Conservation (phyloP, 2,113 vertebrate genomes). For the Macaca mulatta region DNA sequence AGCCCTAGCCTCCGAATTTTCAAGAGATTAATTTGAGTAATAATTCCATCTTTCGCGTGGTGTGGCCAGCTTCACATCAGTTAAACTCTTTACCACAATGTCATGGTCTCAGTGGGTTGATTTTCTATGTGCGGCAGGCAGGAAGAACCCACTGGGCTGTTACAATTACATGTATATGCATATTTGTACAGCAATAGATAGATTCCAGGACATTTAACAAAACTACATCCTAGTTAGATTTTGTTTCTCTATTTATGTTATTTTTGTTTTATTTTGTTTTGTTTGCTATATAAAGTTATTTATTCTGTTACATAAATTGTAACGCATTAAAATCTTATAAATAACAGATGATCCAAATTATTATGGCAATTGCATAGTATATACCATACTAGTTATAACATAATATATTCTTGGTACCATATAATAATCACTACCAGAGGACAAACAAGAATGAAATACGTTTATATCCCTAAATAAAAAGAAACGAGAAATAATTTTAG, state of each 20-base stretch:
- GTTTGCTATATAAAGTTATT: not conserved
- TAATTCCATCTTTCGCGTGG: too few relatives aligned
- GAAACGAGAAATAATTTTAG: not conserved
- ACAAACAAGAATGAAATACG: not conserved
- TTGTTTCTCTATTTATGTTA: not conserved
- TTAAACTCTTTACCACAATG: too few relatives aligned
- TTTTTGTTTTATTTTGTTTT: not conserved
- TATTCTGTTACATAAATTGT: not conserved
- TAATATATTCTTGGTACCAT: not conserved
- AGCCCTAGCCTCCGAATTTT: too few relatives aligned
- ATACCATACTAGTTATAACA: not conserved
- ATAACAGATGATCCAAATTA: not conserved
- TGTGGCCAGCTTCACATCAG: too few relatives aligned
- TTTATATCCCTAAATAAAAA: conserved; percentile 10
- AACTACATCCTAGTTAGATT: conserved; percentile 15
- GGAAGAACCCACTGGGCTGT: too few relatives aligned
- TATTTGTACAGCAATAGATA: not conserved
- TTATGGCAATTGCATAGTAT: not conserved
- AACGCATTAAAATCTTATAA: not conserved
- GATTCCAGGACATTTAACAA: not conserved
- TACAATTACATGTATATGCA: not conserved
- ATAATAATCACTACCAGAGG: not conserved
- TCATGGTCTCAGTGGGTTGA: too few relatives aligned
- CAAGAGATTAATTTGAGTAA: too few relatives aligned
- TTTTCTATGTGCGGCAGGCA: too few relatives aligned